phyloP scores from a whole-genome alignment of 2,888 invertebrate species.

The Dendrolimus houi region DNA sequence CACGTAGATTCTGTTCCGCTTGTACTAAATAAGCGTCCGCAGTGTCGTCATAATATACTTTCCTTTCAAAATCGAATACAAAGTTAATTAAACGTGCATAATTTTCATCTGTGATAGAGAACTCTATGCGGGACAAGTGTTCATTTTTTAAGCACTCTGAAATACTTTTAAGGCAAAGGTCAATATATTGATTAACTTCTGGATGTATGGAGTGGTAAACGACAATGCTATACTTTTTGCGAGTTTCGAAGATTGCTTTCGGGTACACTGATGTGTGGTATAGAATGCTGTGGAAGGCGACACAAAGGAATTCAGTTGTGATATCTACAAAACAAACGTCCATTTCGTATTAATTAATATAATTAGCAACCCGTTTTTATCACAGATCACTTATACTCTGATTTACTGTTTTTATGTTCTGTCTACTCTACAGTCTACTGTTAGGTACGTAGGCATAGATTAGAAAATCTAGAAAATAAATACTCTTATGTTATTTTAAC shows the following conservation, averaged over 20 bases:
- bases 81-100: slow-evolving; percentile 43
- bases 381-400: no score
- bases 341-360: slow-evolving; percentile 23
- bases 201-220: slow-evolving; percentile 79
- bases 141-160: slow-evolving; percentile 64
- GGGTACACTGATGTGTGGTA: slow-evolving; percentile 79
- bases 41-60: slow-evolving; percentile 34
- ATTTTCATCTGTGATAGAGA: slow-evolving; percentile 52
- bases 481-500: no score
- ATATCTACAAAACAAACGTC: slow-evolving; percentile 72
- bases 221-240: slow-evolving; percentile 78
- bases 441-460: no score
- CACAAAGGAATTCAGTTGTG: slow-evolving; percentile 80
- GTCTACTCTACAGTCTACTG: no score
- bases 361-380: no score
- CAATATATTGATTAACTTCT: slow-evolving; percentile 79
- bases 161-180: slow-evolving; percentile 67
- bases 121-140: slow-evolving; percentile 67
- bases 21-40: slow-evolving; percentile 78
- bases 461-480: no score
- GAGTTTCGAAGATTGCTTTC: slow-evolving; percentile 75
- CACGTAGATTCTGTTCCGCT: slow-evolving; percentile 77
- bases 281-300: slow-evolving; percentile 79
- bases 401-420: no score
- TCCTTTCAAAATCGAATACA: slow-evolving; percentile 49